Evolutionary conservation across 2,113 vertebrate species (phyloP), one percentile per base, ranked within the genome.

Genomic region (Chrysochloris asiatica): DNA sequence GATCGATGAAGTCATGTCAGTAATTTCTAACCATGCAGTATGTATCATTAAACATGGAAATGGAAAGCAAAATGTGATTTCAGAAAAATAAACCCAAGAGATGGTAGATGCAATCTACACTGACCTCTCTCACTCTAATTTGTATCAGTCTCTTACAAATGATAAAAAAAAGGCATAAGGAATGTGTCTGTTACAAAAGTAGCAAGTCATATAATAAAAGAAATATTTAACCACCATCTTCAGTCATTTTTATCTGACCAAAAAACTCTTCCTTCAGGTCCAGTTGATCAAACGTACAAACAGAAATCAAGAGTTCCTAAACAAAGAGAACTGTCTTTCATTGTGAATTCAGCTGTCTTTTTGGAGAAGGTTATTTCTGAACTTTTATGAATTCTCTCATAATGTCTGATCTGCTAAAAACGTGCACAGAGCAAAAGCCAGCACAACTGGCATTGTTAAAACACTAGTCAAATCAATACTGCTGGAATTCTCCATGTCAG

Each of bases 331-430:
- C 38, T 91, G 28, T 13, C 72, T 72, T 76, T 94, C 75, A 89
- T 95, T 59, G 59, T 92, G 28, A 94, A 95, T 88, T 94, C 48
- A 12, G 77, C 88, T 54, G 4, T 83, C 47, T 89, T 93, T 83
- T 87, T 77, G 22, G 83, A 95, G 83, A 86, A 95, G 43, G 89
- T 93, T 56, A 93, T 92, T 89, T 92, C 92, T 76, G 73, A 91
- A 19, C 48, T 95, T 93, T 93, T 95, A 71, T 82, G 90, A 83
- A 93, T 54, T 93, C 67, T n/a, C 93, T 84, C 69, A 86, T 71
- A 80, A 75, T 79, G 38, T 76, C 59, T 75, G 61, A 16, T 24
- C 48, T 81, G 24, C 75, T 2, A 8, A 95, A 77, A 90, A 75
- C 14, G 48, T 76, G 59, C 8, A 10, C 45, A 67, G 82, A 79